These are phyloP conservation scores for Ectemnius cavifrons DNA, from an alignment of 2,888 invertebrate species.

Conservation along the genomic window DNA sequence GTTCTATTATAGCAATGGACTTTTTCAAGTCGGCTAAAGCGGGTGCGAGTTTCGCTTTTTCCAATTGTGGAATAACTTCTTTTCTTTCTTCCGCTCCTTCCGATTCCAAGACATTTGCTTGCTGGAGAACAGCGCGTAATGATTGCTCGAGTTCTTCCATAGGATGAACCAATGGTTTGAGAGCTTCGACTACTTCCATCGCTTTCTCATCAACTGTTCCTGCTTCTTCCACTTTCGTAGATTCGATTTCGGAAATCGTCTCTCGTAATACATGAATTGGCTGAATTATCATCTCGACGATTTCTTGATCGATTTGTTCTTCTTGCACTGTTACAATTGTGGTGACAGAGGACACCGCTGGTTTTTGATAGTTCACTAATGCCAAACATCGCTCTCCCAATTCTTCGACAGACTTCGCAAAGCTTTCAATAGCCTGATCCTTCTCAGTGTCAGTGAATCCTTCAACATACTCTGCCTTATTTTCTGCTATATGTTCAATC, in stretches of 20 bases:
- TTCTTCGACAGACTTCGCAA: conserved; percentile 65
- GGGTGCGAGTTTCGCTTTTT: conserved; percentile 13
- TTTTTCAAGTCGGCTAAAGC: conserved; percentile 75
- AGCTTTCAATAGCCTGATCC: conserved; percentile 69
- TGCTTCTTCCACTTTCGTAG: conserved; percentile 12
- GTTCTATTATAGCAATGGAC: conserved; percentile 75
- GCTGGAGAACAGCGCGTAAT: conserved; percentile 47
- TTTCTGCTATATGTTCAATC: neutral
- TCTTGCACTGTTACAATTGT: conserved; percentile 8
- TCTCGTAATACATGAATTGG: conserved; percentile 44
- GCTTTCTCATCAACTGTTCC: conserved; percentile 16
- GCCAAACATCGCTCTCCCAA: conserved; percentile 20
- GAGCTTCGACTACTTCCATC: conserved; percentile 25
- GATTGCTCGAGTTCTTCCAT: conserved; percentile 36
- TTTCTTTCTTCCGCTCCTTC: conserved; percentile 67
- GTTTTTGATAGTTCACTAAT: neutral
- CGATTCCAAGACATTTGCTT: conserved; percentile 65
- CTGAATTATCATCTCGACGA: conserved; percentile 27
- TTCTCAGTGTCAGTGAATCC: neutral
- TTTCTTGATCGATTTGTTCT: conserved; percentile 23
- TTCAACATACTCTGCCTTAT: neutral
- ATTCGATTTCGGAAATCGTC: conserved; percentile 55
- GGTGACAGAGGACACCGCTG: neutral
- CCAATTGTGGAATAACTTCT: conserved; percentile 65
- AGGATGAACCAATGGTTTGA: conserved; percentile 59